Base-by-base conservation (phyloP, 2,888 invertebrate species). In the Poecilus cupreus region DNA sequence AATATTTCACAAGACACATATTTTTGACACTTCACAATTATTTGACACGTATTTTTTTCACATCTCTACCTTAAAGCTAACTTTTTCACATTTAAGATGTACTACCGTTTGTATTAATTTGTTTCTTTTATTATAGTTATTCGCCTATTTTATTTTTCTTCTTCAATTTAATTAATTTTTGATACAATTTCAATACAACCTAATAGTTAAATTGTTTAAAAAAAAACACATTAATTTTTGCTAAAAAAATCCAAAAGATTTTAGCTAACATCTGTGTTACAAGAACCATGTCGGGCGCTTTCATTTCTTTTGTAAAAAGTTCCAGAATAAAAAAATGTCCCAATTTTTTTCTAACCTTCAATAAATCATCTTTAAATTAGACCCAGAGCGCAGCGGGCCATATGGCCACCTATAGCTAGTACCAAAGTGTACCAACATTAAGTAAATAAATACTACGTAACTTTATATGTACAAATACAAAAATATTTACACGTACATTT, bases 341-440 rank as follows among this genome's bases (percentile, higher is more conserved):
- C 10, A 60, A 24, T 60, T 60, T 57, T 60, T 60, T 60, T 43
- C 24, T 24, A 10, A 11, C 10, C n/a, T 13, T 26, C 24, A 60
- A 60, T 26, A 60, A 22, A 60, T 60, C 60, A 60, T 32, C 26
- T 60, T 18, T 13, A 24, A 60, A 60, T 60, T 60, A 26, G 26
- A 60, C n/a, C 60, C 60, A 60, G 6, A n/a, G n/a, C n/a, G n/a
- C n/a, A n/a, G n/a, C n/a, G n/a, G 2, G n/a, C 57, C 57, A 57
- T 57, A 57, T 57, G 57, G 24, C 22, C 13, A 26, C 60, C 0
- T 60, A 26, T n/a, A 26, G 11, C 10, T 26, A 54, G n/a, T 3
- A 22, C 60, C 24, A 60, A 26, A 22, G 24, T 26, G 22, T 60
- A 3, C 54, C 18, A 13, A 24, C 22, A 13, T 24, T 60, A 26